These are phyloP conservation scores for Acrossocheilus wenchowensis DNA, from an alignment of 2,797 vertebrate species.

Conservation along the genomic window DNA sequence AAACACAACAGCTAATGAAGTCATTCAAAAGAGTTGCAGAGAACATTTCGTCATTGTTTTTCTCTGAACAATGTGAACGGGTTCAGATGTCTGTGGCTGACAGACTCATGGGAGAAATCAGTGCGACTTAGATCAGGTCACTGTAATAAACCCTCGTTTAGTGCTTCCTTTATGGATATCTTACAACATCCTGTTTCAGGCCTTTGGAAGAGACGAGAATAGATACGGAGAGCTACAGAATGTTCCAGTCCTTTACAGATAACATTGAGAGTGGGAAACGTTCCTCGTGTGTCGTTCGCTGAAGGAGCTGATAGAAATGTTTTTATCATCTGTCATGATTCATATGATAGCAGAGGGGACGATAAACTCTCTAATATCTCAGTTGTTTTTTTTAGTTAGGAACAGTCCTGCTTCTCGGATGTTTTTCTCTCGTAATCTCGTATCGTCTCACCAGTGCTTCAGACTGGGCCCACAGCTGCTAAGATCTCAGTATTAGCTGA, in stretches of 20 bases:
- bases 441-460: neutral
- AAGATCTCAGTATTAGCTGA: neutral
- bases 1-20: constrained; percentile 51
- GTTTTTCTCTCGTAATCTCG: neutral
- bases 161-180: constrained; percentile 15
- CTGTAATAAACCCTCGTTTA: constrained; percentile 12
- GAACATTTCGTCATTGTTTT: constrained; percentile 20
- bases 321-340: neutral
- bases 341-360: neutral
- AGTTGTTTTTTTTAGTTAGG: neutral
- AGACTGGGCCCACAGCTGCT: neutral
- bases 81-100: neutral
- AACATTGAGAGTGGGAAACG: neutral
- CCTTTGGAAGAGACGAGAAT: neutral
- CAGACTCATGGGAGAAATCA: neutral
- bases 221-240: neutral
- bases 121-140: neutral
- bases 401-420: neutral
- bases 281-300: neutral
- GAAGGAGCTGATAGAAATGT: neutral
- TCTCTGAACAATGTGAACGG: neutral
- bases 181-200: constrained; percentile 18
- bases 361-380: neutral
- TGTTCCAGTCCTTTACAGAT: constrained; percentile 1
- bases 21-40: constrained; percentile 6